Conservation (phyloP, 2,888 invertebrate species). For the Agriopis marginaria region DNA sequence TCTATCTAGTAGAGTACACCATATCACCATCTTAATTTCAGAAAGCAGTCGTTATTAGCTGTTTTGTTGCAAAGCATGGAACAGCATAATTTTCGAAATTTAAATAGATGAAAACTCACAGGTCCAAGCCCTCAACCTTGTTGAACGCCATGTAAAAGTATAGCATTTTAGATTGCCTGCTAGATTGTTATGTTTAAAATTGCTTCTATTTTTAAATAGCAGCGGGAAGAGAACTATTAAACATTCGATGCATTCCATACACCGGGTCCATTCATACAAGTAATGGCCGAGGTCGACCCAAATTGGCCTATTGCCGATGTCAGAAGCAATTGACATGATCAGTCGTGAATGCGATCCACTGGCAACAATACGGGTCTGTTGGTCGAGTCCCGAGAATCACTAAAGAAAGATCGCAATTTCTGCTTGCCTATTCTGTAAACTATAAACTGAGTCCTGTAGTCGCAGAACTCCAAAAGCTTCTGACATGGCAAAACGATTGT, state of each 20-base stretch:
- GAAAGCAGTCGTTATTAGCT: too few species aligned
- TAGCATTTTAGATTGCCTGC: neutral
- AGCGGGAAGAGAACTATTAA: neutral
- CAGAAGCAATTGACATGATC: constrained; percentile 69
- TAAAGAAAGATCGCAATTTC: neutral
- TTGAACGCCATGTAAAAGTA: neutral
- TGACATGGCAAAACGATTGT: neutral
- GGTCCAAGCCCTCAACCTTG: neutral
- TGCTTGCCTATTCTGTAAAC: neutral
- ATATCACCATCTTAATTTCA: too few species aligned
- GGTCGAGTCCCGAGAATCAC: neutral
- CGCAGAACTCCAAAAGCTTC: neutral
- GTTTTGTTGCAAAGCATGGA: too few species aligned
- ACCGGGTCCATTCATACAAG: constrained; percentile 14
- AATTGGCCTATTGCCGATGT: constrained; percentile 73
- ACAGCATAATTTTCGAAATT: too few species aligned
- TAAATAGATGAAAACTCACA: too few species aligned
- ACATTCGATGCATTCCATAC: constrained; percentile 19
- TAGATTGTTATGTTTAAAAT: neutral
- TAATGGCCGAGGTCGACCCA: constrained; percentile 53
- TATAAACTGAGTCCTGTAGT: neutral
- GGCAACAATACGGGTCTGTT: constrained; percentile 18
- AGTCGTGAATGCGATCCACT: constrained; percentile 49
- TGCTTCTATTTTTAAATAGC: neutral
- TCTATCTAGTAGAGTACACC: too few species aligned